Base-by-base conservation (phyloP, 2,797 vertebrate species). In the Sebastes diploproa region DNA sequence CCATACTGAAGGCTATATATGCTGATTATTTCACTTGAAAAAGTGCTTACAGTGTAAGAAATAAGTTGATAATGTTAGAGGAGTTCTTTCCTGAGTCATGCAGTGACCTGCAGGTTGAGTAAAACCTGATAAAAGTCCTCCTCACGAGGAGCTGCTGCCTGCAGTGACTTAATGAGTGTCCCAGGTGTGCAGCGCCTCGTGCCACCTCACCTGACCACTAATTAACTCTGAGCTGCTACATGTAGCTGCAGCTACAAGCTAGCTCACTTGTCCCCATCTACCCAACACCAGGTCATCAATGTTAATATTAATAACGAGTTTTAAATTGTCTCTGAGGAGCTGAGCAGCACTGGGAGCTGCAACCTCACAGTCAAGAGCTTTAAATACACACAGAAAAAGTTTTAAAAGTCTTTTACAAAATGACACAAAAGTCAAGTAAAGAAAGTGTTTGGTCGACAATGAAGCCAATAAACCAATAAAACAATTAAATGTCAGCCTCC, bases 131-230 rank as follows among this genome's bases (percentile, higher is more conserved):
- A 58, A 72, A 54, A 70, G 46, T 82, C 79, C 22, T 71, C 67
- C 81, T 72, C 84, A 3, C n/a, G 84, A 85, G 82, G 70, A 58
- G 61, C 75, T 22, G 63, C 75, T 11, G 72, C 36, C 72, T 64
- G 80, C 77, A 14, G 76, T 61, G 84, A 67, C 82, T 86, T 91
- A 87, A 93, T 91, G 81, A 89, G 63, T n/a, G 81, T 90, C 88
- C 92, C 91, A 92, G 91, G 60, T 89, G 91, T 75, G 89, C 72
- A 20, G 72, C 20, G 58, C 63, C 84, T 77, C 77, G 70, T 62
- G 86, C 83, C 82, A 75, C 88, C 89, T 81, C 90, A 93, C 83
- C 92, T 88, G 88, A 8, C 56, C 59, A 54, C 70, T 93, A 94
- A 94, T 95, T 93, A 92, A 85, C 84, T 76, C 55, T 1, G 20